Evolutionary conservation across 2,113 vertebrate genomes (phyloP), one percentile per base, ranked within the genome.

Genomic region (Neolamprologus modestus): DNA sequence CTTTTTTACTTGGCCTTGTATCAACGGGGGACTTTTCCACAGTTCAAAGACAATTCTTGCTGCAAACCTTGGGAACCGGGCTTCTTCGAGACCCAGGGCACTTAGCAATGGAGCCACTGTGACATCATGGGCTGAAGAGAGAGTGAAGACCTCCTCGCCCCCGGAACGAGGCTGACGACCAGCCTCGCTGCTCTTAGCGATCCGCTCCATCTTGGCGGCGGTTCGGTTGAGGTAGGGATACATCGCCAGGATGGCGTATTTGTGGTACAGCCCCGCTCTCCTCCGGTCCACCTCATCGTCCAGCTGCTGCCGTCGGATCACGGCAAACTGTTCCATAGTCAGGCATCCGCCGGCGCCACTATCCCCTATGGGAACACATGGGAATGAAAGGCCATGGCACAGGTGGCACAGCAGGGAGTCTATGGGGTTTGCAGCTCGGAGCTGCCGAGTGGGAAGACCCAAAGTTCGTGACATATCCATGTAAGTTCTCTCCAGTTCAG

Each of bases 11-110:
- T 71, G 86, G 12, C 73, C 24, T 21, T 63, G 87, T 3, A 9
- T 7, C 3, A 9, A 14, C 0, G 86, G 26, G 28, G 93, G 97
- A 89, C 98, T 96, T 85, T 96, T 97, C 98, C 98, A 99, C 78
- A 99, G 92, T 95, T 99, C 99, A 79, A 99, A 98, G 83, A 98
- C 97, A 55, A 99, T 92, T 61, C 99, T 97, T n/a, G 99, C 98
- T 1, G 98, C 99, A 81, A 99, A 99, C 17, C 98, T 96, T 0
- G 99, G 99, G 92, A 99, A 99, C 50, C 96, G 96, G 81, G 98
- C 98, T 84, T 97, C 96, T 4, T 96, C 95, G 63, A 99, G 95
- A 26, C 99, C 98, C 88, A 99, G 94, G 87, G 99, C 98, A 87
- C 98, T 99, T 21, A 99, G 97, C 91, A 99, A 63, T 0, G 99